Evolutionary conservation across 2,888 invertebrate species (phyloP).

Genomic region (Azorinus chamasolen): DNA sequence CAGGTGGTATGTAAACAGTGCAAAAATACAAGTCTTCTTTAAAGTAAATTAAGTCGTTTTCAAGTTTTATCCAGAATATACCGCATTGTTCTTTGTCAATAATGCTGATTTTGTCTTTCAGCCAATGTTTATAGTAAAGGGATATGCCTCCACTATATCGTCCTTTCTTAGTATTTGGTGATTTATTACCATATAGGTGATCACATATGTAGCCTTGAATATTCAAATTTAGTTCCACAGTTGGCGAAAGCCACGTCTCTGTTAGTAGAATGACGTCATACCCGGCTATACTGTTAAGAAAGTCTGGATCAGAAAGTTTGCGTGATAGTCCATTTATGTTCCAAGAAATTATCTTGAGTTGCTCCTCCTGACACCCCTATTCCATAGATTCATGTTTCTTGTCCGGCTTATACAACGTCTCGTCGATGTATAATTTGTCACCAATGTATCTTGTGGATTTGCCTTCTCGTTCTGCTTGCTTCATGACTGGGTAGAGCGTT

Average conservation of each 20-base stretch:
- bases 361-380: conserved; percentile 15
- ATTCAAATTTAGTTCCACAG: background rate
- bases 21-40: conserved; percentile 1
- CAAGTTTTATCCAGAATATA: no score
- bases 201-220: conserved; percentile 6
- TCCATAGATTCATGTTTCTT: no score
- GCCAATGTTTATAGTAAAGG: conserved; percentile 1
- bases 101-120: background rate
- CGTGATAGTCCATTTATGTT: no score
- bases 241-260: conserved; percentile 3
- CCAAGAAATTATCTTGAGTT: no score
- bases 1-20: background rate
- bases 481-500: conserved; percentile 5
- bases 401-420: no score
- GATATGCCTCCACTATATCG: conserved; percentile 11
- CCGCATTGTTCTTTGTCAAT: conserved; percentile 5
- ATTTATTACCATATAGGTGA: conserved; percentile 4
- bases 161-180: background rate
- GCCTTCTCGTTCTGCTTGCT: conserved; percentile 1
- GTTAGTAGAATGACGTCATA: conserved; percentile 8
- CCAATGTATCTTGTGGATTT: background rate
- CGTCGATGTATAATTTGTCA: conserved; percentile 12
- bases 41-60: no score
- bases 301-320: background rate
- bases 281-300: background rate